phyloP scores from a whole-genome alignment of 2,888 invertebrate species.

The Parnassius smintheus region DNA sequence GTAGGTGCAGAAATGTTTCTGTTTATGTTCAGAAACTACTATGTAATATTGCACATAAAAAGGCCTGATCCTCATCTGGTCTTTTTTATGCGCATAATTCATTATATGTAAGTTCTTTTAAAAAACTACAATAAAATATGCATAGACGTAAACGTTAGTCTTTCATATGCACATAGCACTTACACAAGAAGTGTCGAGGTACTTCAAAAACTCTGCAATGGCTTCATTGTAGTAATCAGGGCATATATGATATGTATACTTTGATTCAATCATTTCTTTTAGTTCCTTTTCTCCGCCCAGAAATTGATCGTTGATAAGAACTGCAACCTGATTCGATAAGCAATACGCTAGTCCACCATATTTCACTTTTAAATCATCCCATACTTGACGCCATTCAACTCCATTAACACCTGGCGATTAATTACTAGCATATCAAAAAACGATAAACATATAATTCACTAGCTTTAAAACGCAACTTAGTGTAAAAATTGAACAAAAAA shows the following conservation, averaged over 20 bases:
- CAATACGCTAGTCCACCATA: constrained; percentile 72
- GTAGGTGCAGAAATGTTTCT: too few species aligned
- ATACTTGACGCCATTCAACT: constrained; percentile 65
- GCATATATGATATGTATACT: constrained; percentile 64
- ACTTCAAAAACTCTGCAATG: constrained; percentile 60
- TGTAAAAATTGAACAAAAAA: too few species aligned
- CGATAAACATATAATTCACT: neutral
- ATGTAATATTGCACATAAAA: too few species aligned
- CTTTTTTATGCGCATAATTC: too few species aligned
- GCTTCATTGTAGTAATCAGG: constrained; percentile 71
- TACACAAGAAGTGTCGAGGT: constrained; percentile 66
- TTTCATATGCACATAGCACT: constrained; percentile 34
- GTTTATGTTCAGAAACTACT: too few species aligned
- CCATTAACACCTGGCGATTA: constrained; percentile 50
- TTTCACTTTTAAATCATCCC: constrained; percentile 57
- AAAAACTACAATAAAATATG: too few species aligned
- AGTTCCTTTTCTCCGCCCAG: constrained; percentile 79
- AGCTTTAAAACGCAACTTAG: neutral
- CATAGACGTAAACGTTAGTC: too few species aligned
- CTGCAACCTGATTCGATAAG: constrained; percentile 65
- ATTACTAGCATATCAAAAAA: neutral
- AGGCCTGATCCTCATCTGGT: too few species aligned
- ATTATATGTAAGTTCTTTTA: too few species aligned
- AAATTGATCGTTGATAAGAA: constrained; percentile 71
- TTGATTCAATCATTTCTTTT: constrained; percentile 60